Conservation (phyloP, 2,888 invertebrate genomes). For the Parnassius mnemosyne region DNA sequence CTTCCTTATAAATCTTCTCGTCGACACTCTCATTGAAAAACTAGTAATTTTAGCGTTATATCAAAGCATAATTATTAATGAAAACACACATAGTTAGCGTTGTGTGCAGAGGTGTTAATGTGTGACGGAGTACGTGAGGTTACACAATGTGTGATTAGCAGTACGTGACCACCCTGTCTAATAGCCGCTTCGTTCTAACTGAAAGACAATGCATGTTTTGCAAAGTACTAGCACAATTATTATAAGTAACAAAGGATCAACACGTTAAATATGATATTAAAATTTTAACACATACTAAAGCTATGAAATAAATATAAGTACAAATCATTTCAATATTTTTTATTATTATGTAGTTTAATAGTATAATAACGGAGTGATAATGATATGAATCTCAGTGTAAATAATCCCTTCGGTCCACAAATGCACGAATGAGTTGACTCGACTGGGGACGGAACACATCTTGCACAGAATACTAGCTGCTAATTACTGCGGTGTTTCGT, state of each 20-base stretch:
- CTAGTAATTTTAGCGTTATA: neutral
- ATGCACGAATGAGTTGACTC: no score
- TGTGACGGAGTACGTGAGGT: constrained; percentile 52
- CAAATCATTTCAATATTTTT: no score
- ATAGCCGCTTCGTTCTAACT: constrained; percentile 8
- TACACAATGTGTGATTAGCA: constrained; percentile 50
- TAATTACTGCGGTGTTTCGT: no score
- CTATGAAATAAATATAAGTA: no score
- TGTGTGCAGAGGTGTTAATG: constrained; percentile 53
- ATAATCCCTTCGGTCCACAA: no score
- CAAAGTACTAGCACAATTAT: neutral
- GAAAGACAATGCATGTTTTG: neutral
- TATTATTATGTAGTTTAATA: neutral
- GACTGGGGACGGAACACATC: no score
- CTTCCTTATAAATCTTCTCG: no score
- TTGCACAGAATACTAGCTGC: no score
- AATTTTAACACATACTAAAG: no score
- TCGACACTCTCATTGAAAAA: no score
- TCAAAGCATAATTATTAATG: neutral
- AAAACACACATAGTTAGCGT: constrained; percentile 2
- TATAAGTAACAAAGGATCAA: no score
- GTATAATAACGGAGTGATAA: neutral
- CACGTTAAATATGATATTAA: no score
- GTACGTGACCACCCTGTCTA: constrained; percentile 48
- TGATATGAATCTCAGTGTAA: neutral